Base-by-base conservation (phyloP, 2,113 vertebrate species). In the Condylura cristata region DNA sequence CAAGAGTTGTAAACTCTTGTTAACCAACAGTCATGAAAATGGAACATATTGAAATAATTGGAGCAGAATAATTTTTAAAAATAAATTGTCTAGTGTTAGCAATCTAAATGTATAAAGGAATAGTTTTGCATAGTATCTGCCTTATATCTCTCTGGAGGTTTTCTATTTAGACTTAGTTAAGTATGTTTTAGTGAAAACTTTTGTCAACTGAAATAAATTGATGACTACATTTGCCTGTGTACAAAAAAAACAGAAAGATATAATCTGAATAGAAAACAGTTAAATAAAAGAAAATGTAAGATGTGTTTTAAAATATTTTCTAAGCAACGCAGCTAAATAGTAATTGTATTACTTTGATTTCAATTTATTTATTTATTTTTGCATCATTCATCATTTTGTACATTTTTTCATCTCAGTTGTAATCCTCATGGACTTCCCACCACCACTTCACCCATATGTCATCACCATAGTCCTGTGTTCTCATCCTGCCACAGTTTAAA, bases 301-400 rank as follows among this genome's bases (percentile, higher is more conserved):
- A 39, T 76, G 16, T 63, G 24, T 81, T 90, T 84, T 60, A n/a
- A 85, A 89, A n/a, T 56, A 37, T 75, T 88, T 66, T 93, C 76
- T 78, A 61, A 78, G 44, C 28, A 89, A 80, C 58, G 68, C 14
- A 94, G 26, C 20, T 18, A 89, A 65, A 37, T 84, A 4, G 22
- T n/a, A n/a, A 74, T 79, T 71, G 93, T 18, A 80, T 74, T 66
- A 46, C 32, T 68, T 91, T 22, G 28, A 76, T 92, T 90, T 81
- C 48, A 80, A 18, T 8, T 68, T 83, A 12, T 12, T 6, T 48
- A 8, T 48, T 48, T 48, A 12, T 48, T 48, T 48, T 22, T n/a
- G n/a, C n/a, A n/a, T n/a, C n/a, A n/a, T n/a, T n/a, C n/a, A n/a
- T n/a, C n/a, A n/a, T n/a, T n/a, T n/a, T n/a, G n/a, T n/a, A n/a